Evolutionary conservation across 2,888 invertebrate species (phyloP), one percentile per base, ranked within the genome.

Genomic region (Carabus problematicus): DNA sequence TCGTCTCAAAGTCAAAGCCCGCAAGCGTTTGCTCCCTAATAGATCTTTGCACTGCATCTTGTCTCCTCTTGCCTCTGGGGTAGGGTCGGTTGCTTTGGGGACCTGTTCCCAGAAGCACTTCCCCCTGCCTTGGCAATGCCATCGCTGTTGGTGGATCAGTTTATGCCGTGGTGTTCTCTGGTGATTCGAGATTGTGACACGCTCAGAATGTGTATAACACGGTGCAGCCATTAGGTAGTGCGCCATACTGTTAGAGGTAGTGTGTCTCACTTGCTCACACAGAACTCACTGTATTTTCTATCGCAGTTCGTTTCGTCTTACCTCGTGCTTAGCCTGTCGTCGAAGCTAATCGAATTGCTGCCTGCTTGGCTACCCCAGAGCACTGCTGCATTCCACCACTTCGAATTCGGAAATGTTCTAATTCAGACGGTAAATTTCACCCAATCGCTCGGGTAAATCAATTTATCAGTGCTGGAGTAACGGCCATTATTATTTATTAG

Each of bases 191-290:
- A 68, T 68, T 61, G 68, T 69, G 68, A 69, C 68, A 69, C 68
- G 68, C 68, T 69, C 56, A 61, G 68, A 69, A 69, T 69, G 68
- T 69, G 68, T 69, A 54, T 62, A 62, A 69, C 68, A 69, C 68
- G 68, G 11, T 62, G 68, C 62, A 29, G 68, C 68, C 68, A 69
- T 61, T 69, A 69, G 68, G 60, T n/a, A 41, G n/a, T 4, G 49
- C 14, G 18, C n/a, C 16, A 52, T 14, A 52, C 52, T 16, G n/a
- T 52, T 12, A 52, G 40, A 52, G n/a, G 9, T 42, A 19, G 12
- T 8, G 29, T 18, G 1, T 14, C 11, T 63, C 63, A 14, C 14
- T 19, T 18, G 49, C 42, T 54, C 4, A 6, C 42, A 4, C 45
- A 39, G 12, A 8, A 39, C 39, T 14, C 29, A 41, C 12, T 29